Conservation (phyloP, 2,888 invertebrate species). For the Melitaea athalia region DNA sequence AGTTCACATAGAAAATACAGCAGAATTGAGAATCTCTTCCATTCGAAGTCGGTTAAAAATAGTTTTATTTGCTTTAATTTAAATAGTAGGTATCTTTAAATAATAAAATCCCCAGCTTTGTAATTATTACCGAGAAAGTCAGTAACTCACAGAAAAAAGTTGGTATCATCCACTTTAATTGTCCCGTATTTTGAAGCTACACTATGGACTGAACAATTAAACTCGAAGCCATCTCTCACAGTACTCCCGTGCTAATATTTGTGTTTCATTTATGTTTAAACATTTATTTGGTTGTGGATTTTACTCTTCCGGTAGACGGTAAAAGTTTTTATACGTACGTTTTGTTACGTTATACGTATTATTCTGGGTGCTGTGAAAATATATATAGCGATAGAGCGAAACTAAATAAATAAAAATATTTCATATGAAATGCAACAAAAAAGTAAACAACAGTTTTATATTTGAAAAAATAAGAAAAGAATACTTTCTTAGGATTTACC, state of each 20-base stretch:
- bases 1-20: no score
- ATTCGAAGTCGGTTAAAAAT: no score
- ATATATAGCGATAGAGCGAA: neutral
- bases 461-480: no score
- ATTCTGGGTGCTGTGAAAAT: neutral
- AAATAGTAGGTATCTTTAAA: neutral
- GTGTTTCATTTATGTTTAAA: neutral
- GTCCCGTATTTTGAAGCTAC: constrained; percentile 10
- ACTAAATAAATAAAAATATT: neutral
- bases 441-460: no score
- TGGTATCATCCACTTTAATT: constrained; percentile 15
- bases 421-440: no score
- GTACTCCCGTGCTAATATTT: neutral
- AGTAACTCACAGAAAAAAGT: constrained; percentile 20
- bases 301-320: neutral
- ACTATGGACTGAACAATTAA: constrained; percentile 2
- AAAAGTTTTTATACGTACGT: neutral
- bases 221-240: neutral
- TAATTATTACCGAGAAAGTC: constrained; percentile 20
- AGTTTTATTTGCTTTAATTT: no score
- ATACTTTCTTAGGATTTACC: no score
- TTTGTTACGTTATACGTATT: neutral
- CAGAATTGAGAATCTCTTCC: no score
- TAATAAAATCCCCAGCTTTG: constrained; percentile 18
- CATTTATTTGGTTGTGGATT: constrained; percentile 2